phyloP scores from a whole-genome alignment of 2,113 vertebrate genomes.

The Phrynocephalus versicolor region DNA sequence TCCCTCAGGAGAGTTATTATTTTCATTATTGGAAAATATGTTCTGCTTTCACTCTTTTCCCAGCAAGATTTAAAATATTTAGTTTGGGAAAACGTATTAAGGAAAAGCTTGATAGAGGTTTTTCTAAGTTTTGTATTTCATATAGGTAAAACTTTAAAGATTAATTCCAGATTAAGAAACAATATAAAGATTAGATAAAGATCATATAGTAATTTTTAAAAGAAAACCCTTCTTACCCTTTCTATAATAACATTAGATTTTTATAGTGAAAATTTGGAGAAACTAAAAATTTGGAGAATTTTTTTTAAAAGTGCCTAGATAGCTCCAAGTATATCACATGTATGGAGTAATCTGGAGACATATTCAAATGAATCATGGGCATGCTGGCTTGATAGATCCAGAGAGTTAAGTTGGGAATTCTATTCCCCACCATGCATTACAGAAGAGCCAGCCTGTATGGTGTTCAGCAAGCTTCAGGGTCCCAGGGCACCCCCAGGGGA shows the following conservation, averaged over 20 bases:
- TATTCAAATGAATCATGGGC: neutral
- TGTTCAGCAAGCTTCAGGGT: too few species aligned
- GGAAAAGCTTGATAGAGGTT: neutral
- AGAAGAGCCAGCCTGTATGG: too few species aligned
- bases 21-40: slow-evolving; percentile 58
- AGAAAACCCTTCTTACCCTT: too few species aligned
- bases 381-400: too few species aligned
- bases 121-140: neutral
- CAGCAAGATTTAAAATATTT: slow-evolving; percentile 8
- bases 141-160: neutral
- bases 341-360: neutral
- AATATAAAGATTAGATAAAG: neutral
- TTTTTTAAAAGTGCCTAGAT: neutral
- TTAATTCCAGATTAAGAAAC: neutral
- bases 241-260: neutral
- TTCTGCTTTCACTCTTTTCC: slow-evolving; percentile 39
- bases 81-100: slow-evolving; percentile 11
- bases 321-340: neutral
- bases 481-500: too few species aligned
- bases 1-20: slow-evolving; percentile 51
- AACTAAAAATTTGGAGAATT: neutral
- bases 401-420: too few species aligned
- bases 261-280: neutral
- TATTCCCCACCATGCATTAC: too few species aligned
- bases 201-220: neutral